Conservation (phyloP, 1,140 invertebrate species). For the Zophobas morio region DNA sequence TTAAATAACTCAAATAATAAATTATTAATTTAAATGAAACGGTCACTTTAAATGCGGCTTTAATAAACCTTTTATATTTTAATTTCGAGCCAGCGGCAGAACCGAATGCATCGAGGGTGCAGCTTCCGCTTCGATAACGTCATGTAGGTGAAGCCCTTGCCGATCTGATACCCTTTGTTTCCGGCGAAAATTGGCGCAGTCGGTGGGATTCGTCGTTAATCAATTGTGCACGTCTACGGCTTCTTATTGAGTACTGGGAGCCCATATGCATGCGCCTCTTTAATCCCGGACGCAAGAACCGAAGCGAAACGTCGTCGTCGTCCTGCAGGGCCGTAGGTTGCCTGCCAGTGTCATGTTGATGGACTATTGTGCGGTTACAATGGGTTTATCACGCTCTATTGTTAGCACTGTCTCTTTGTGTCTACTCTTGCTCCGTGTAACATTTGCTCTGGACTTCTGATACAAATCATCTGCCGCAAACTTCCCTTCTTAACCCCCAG, state of each 20-base stretch:
- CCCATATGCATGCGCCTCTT: slow-evolving; percentile 36
- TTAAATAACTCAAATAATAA: not conserved
- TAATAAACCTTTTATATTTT: not conserved
- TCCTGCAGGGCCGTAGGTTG: slow-evolving; percentile 52
- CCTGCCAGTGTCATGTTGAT: slow-evolving; percentile 61
- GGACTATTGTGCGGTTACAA: slow-evolving; percentile 62
- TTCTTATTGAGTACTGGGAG: not conserved
- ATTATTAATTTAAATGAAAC: not conserved
- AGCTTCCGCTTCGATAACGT: not conserved
- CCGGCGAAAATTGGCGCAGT: not conserved
- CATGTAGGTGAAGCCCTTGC: not conserved
- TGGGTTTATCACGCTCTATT: slow-evolving; percentile 62
- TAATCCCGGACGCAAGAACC: slow-evolving; percentile 48
- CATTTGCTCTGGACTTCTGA: slow-evolving; percentile 60
- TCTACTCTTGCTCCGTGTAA: slow-evolving; percentile 56
- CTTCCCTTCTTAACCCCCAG: slow-evolving; percentile 42
- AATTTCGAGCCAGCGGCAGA: not conserved
- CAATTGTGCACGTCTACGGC: not conserved
- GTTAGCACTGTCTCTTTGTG: slow-evolving; percentile 60
- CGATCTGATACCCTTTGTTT: not conserved
- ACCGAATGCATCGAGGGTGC: not conserved
- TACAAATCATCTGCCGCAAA: slow-evolving; percentile 60
- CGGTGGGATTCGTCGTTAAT: too few relatives aligned
- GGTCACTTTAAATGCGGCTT: not conserved
- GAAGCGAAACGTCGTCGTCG: slow-evolving; percentile 19